Evolutionary conservation across 2,888 invertebrate species (phyloP), one percentile per base, ranked within the genome.

Genomic region (Leptinotarsa rubiginosa): DNA sequence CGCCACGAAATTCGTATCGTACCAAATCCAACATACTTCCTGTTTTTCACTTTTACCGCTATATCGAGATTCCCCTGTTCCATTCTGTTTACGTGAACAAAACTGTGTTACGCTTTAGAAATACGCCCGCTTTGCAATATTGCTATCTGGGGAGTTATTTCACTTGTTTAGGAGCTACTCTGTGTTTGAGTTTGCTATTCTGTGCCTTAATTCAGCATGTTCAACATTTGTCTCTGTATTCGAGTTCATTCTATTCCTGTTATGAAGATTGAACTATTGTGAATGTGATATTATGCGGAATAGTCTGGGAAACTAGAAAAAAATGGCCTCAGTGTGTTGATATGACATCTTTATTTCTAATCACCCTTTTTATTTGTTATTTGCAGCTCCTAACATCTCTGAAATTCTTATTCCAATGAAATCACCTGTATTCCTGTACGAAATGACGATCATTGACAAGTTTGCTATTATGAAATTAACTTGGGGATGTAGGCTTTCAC

Each of bases 141-240:
- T 72, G 59, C 66, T 66, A 73, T 52, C 73, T 41, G 52, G 73
- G 69, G 73, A 73, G 69, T 73, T 73, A 69, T 69, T 65, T 69
- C 54, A 67, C 18, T 72, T 69, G 65, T 41, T 62, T n/a, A 31
- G 62, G 62, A 41, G 52, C 65, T 69, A 69, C 73, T 69, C 65
- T 69, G 64, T 73, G 65, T 69, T 65, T 52, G 31, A 62, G 62
- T 62, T 62, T 62, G 62, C 16, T 62, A 31, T 62, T 62, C 18
- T 31, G 10, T 5, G 62, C 62, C 62, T 16, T 62, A 62, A 62
- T 31, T 62, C 62, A 41, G 62, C 62, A n/a, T 62, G 62, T n/a
- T 62, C 62, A 5, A 31, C 62, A 62, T 62, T 62, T 62, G 31
- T 41, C n/a, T n/a, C 62, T 10, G 62, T 62, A 62, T 62, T 62